Conservation (phyloP, 1,140 invertebrate genomes). For the Bradynema listronoti region DNA sequence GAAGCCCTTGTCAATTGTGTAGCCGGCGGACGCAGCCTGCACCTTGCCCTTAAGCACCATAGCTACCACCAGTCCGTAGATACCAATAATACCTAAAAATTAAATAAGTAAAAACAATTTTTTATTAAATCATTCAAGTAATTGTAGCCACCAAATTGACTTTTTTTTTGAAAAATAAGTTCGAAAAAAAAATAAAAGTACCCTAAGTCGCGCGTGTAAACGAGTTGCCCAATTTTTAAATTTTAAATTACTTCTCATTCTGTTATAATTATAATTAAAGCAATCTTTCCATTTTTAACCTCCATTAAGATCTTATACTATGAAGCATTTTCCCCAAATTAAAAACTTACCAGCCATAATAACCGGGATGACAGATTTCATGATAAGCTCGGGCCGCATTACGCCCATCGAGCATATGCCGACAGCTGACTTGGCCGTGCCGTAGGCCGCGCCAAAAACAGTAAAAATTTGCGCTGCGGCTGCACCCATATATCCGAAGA, state of each 20-base stretch:
- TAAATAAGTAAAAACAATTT: slow-evolving; percentile 60
- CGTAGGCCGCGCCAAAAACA: slow-evolving; percentile 95
- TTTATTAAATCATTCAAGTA: slow-evolving; percentile 65
- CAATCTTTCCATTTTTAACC: no score
- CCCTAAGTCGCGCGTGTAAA: no score
- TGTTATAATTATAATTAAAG: no score
- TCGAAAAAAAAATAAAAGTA: no score
- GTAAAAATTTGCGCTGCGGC: slow-evolving; percentile 94
- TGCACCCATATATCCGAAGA: slow-evolving; percentile 94
- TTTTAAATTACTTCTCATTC: no score
- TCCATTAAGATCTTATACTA: no score
- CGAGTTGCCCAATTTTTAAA: no score
- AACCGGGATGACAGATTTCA: slow-evolving; percentile 99
- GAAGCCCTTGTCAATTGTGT: slow-evolving; percentile 80
- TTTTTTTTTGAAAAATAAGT: no score
- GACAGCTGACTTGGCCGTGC: slow-evolving; percentile 96
- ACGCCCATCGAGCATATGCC: slow-evolving; percentile 99
- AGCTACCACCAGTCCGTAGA: slow-evolving; percentile 56
- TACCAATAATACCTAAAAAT: slow-evolving; percentile 56
- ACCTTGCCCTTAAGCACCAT: slow-evolving; percentile 57
- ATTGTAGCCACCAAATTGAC: slow-evolving; percentile 93
- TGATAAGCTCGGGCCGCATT: slow-evolving; percentile 97
- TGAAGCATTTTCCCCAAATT: no score
- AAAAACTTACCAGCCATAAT: slow-evolving; percentile 74
- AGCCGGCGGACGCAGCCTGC: slow-evolving; percentile 40